Base-by-base conservation (phyloP, 2,113 vertebrate genomes). In the Tylochromis polylepis region DNA sequence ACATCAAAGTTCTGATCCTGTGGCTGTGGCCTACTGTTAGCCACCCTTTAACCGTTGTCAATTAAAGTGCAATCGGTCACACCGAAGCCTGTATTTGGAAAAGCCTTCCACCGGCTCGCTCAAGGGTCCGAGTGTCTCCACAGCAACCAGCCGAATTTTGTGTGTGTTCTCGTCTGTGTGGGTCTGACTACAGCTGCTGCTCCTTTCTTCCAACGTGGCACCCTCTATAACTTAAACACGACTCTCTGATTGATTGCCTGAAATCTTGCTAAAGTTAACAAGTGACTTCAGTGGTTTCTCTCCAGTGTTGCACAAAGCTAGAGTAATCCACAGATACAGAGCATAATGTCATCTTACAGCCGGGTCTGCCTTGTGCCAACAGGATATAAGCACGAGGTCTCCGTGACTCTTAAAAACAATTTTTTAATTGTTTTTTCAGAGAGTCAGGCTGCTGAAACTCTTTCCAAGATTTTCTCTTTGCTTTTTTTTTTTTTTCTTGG, bases 11-110 rank as follows among this genome's bases (percentile, higher is more conserved):
- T 56, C 29, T 18, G 60, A 38, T 41, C 59, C 70, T 51, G 70
- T 1, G 6, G 70, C 70, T 75, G 10, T 31, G 70, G 10, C 43
- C 10, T 51, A 59, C 55, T 20, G 62, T 82, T 38, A 49, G 83
- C 53, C 41, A 67, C 49, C 24, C 58, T 79, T 75, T 65, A 81
- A 58, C 84, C 65, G 24, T 79, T 86, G 86, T 94, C 89, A 95
- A 93, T 96, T 96, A 96, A 96, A 97, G 93, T 94, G 87, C 92
- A 96, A 89, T 96, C 96, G 93, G 93, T 96, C 94, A 96, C 67
- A 88, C 94, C 34, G 83, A 82, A 92, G 94, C 87, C 83, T 87
- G 80, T 67, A 20, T 91, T 78, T 86, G 84, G 92, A 92, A 94
- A 92, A 81, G 67, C 89, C 81, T 24, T 78, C 34, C 46, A 38